Base-by-base conservation (phyloP, 2,113 vertebrate genomes). In the Promerops cafer region DNA sequence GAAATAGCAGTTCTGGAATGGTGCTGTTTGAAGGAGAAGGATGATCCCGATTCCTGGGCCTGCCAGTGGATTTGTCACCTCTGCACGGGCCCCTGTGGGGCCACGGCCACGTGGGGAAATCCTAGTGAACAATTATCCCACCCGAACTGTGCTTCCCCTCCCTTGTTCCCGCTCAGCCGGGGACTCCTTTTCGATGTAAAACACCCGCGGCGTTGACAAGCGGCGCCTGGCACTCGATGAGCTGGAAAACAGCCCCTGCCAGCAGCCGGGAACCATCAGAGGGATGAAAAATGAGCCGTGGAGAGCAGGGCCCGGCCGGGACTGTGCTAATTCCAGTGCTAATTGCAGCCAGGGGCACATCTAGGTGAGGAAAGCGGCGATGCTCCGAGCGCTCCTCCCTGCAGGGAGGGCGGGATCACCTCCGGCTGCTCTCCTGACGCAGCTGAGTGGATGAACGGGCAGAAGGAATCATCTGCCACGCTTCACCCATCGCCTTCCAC, bases 171-270 rank as follows among this genome's bases (percentile, higher is more conserved):
- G 81, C 18, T 11, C 37, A 1, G 35, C 44, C 23, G 88, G 10
- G 23, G 57, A 31, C 37, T 63, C 63, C 76, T 59, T 66, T 70
- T 47, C 35, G 31, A 18, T 13, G 33, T n/a, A 28, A 47, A 71
- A 57, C 42, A 59, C 35, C 28, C 53, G n/a, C 6, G 10, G 35
- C 10, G 65, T 13, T 94, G 89, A 75, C 60, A 56, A 63, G 64
- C 11, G 12, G 90, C 72, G 78, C 81, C 83, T 79, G 93, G 59
- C 78, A 53, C 85, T 79, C 74, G 33, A 40, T 60, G 95, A 85
- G 85, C 61, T 83, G 92, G 87, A 90, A 90, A 95, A 83, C 75
- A 69, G 71, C 82, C 88, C 70, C 90, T 92, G 90, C 89, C 88
- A 94, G 82, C 53, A n/a, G 17, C 44, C 91, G 70, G 59, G 90